A percentile compares a stretch with the other conserved stretches of the same genome.
Conservation (phyloP, 1,140 invertebrate species). For the Idris sp. region DNA sequence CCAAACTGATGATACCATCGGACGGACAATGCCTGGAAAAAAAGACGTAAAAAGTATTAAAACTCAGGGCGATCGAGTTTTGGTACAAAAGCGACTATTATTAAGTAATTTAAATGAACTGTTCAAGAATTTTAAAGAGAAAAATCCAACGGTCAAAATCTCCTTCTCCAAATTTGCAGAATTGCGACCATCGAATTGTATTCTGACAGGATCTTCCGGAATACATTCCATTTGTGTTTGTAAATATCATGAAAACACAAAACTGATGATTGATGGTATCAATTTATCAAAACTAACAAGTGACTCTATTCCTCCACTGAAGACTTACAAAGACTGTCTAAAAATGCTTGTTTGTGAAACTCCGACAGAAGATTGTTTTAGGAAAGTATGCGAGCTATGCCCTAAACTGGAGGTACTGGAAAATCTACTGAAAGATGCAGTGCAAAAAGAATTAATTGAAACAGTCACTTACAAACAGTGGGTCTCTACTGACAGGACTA, state of each 20-base stretch:
- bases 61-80: constrained; percentile 4
- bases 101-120: constrained; percentile 37
- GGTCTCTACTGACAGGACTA: constrained; percentile 3
- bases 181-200: constrained; percentile 22
- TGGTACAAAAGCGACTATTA: constrained; percentile 26
- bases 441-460: constrained; percentile 11
- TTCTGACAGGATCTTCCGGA: constrained; percentile 18
- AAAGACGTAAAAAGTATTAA: constrained; percentile 26
- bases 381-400: constrained; percentile 10
- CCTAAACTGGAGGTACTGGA: constrained; percentile 6
- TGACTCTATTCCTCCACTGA: constrained; percentile 2
- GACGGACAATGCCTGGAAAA: constrained; percentile 11
- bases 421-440: constrained; percentile 14
- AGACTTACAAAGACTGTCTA: constrained; percentile 25
- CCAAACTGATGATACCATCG: constrained; percentile 21
- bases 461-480: constrained; percentile 18
- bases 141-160: constrained; percentile 22
- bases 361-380: constrained; percentile 18
- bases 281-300: constrained; percentile 20
- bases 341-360: constrained; percentile 23
- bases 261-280: constrained; percentile 19
- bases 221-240: constrained; percentile 30
- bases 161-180: constrained; percentile 33
- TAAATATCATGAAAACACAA: constrained; percentile 28
- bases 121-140: constrained; percentile 20